phyloP scores from a whole-genome alignment of 2,113 vertebrate species.

The Rhinopomastus cyanomelas region DNA sequence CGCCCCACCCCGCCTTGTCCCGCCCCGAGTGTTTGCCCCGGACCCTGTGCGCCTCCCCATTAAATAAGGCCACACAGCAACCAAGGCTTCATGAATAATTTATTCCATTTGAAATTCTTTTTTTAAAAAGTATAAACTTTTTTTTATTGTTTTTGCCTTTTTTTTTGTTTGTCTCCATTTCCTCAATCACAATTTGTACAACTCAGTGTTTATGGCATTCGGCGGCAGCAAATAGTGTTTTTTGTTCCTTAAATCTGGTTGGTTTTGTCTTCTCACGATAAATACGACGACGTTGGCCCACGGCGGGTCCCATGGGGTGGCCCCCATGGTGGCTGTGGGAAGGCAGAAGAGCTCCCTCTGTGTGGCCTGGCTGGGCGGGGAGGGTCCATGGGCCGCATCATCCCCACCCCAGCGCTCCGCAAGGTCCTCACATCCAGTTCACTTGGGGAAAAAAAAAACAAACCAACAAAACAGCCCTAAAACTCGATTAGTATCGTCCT shows the following conservation, averaged over 20 bases:
- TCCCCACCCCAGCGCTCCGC: conserved; percentile 2
- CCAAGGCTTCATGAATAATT: conserved; percentile 79
- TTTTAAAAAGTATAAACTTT: conserved; percentile 79
- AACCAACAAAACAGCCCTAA: background rate
- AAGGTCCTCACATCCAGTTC: conserved; percentile 69
- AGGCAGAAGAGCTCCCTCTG: conserved; percentile 44
- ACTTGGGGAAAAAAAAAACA: background rate
- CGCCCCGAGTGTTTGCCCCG: too few species aligned
- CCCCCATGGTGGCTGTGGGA: conserved; percentile 6
- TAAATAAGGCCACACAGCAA: conserved; percentile 41
- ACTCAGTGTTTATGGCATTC: conserved; percentile 79
- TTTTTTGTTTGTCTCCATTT: conserved; percentile 62
- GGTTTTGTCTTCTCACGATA: conserved; percentile 20
- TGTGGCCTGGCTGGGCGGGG: conserved; percentile 23
- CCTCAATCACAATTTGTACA: conserved; percentile 82
- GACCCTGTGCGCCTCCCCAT: background rate
- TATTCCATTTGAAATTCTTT: conserved; percentile 76
- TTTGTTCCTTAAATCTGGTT: conserved; percentile 70
- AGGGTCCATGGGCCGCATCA: background rate
- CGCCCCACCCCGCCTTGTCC: background rate
- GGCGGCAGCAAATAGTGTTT: conserved; percentile 74
- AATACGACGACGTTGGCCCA: conserved; percentile 55
- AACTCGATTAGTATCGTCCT: conserved; percentile 59
- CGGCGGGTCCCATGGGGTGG: background rate
- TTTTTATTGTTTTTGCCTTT: background rate